phyloP scores from a whole-genome alignment of 2,797 vertebrate species.

The Sternarchorhynchus goeldii region DNA sequence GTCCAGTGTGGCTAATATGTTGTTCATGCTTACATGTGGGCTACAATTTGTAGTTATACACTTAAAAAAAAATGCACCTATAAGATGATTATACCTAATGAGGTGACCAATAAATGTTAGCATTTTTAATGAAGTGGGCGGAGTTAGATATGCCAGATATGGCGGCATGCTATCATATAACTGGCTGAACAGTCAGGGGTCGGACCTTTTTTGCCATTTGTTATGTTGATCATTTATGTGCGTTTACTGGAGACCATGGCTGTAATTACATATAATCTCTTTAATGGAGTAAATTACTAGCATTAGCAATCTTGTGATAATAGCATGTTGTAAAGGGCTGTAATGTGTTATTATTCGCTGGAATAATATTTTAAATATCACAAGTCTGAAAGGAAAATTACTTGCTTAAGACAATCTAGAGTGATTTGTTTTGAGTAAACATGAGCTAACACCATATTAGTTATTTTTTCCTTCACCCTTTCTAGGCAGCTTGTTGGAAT shows the following conservation, averaged over 20 bases:
- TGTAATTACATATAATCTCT: constrained; percentile 23
- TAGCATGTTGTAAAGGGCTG: constrained; percentile 7
- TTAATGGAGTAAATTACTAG: constrained; percentile 20
- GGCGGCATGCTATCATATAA: not conserved
- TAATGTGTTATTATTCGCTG: not conserved
- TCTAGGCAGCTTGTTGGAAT: constrained; percentile 37
- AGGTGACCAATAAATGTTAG: no score
- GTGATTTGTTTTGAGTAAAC: constrained; percentile 17
- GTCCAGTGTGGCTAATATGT: no score
- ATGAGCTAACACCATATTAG: not conserved
- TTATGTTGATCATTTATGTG: not conserved
- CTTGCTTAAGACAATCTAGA: not conserved
- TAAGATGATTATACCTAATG: no score
- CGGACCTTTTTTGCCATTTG: not conserved
- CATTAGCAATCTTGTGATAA: not conserved
- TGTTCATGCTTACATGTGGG: no score
- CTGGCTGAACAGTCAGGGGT: not conserved
- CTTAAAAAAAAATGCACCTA: no score
- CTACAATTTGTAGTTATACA: no score
- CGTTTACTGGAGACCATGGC: constrained; percentile 2
- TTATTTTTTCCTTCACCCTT: constrained; percentile 30
- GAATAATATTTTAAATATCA: not conserved
- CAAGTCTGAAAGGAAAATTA: not conserved
- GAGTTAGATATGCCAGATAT: no score
- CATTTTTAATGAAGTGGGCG: no score